Evolutionary conservation across 2,888 invertebrate species (phyloP), one percentile per base, ranked within the genome.

Genomic region (Ctena decussata): DNA sequence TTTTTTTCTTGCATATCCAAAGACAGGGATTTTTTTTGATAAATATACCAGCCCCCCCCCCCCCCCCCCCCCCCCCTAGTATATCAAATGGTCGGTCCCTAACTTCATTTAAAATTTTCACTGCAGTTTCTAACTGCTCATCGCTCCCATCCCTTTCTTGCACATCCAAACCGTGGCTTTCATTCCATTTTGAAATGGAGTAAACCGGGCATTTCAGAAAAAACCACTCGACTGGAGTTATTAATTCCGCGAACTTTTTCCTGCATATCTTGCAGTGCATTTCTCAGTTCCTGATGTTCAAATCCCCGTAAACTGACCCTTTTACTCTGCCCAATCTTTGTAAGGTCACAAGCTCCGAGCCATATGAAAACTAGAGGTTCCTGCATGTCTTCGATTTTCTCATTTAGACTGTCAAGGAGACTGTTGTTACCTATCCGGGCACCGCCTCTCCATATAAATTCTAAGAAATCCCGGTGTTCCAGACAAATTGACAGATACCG

Each of bases 381-480:
- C 18, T 49, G 49, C 35, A 74, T 46, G 6, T 30, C 49, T 32
- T 30, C 3, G n/a, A 74, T 30, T 37, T 74, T 74, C 12, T 32
- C 32, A 18, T 49, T 5, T 1, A 74, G 35, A 18, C 30, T 5
- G 15, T 8, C 35, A n/a, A 53, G 27, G 2, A 74, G 37, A 35
- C 53, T 53, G 6, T n/a, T n/a, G 44, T 77, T 24, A 0, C 46
- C 46, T 49, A 49, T 49, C 5, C 65, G 32, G 30, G 77, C 77
- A n/a, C 77, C 69, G 44, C 77, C 69, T 41, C 69, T 77, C 77
- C 77, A 77, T 2, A 77, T 32, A 21, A 77, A 32, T 27, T 77
- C 44, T 0, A 69, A 2, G 18, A 27, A 57, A 35, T 75, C 57
- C 3, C 75, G 32, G 8, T 24, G 35, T 39, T 71, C 71, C 35